A percentile compares a stretch with the other conserved stretches of the same genome.
Conservation (phyloP, 1,140 invertebrate genomes). For the Calephelis virginiensis region DNA sequence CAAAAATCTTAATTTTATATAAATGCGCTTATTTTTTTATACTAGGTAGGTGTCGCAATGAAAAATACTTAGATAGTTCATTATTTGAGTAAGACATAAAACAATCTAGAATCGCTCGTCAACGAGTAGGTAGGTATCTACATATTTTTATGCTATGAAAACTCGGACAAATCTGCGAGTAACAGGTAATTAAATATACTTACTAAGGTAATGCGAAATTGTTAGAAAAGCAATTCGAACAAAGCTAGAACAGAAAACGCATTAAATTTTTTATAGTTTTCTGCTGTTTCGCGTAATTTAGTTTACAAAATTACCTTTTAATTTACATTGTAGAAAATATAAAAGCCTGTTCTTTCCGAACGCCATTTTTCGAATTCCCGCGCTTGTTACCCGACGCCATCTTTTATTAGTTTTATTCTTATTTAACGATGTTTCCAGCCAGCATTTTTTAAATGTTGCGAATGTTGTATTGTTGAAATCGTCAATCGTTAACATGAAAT, state of each 20-base stretch:
- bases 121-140: no score
- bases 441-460: slow-evolving; percentile 31
- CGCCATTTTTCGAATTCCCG: slow-evolving; percentile 22
- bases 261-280: background rate
- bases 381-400: slow-evolving; percentile 21
- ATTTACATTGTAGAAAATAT: slow-evolving; percentile 20
- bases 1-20: no score
- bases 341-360: slow-evolving; percentile 16
- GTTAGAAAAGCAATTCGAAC: background rate
- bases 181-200: no score
- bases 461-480: slow-evolving; percentile 28
- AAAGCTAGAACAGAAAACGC: background rate
- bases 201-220: no score
- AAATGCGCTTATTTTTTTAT: no score
- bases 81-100: no score
- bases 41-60: no score
- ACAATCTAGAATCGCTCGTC: no score
- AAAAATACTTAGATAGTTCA: no score
- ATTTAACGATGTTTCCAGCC: slow-evolving; percentile 25
- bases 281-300: slow-evolving; percentile 1
- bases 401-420: slow-evolving; percentile 39
- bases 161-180: no score
- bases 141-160: no score
- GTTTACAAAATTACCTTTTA: slow-evolving; percentile 13
- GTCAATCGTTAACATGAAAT: slow-evolving; percentile 20